Conservation (phyloP, 2,797 vertebrate genomes). For the Hippocampus kuda region DNA sequence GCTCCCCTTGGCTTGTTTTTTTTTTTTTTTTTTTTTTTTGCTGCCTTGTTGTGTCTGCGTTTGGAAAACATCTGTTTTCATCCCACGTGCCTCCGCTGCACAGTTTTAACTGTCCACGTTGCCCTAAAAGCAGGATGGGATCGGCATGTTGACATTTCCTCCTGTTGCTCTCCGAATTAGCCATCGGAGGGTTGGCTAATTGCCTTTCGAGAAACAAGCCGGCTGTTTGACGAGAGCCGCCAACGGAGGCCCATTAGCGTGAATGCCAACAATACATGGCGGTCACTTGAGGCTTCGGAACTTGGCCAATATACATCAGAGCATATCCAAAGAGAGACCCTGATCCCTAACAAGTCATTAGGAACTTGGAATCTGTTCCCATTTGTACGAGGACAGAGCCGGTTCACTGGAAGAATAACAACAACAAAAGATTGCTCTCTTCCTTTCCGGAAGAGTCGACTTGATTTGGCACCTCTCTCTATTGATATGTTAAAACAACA, state of each 20-base stretch:
- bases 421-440: no score
- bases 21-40: neutral
- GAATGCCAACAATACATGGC: neutral
- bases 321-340: no score
- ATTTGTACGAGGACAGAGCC: no score
- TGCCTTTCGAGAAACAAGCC: neutral
- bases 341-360: no score
- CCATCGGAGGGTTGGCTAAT: neutral
- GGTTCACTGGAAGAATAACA: no score
- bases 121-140: neutral
- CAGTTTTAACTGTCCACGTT: conserved; percentile 2
- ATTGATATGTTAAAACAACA: no score
- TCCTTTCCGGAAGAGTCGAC: no score
- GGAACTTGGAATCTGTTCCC: no score
- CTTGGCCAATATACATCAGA: no score
- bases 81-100: conserved; percentile 2
- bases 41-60: conserved; percentile 44
- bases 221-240: neutral
- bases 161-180: neutral
- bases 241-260: neutral
- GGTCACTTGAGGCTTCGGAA: no score
- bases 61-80: conserved; percentile 39
- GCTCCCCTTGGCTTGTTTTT: conserved; percentile 34
- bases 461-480: no score
- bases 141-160: neutral